Conservation (phyloP, 2,113 vertebrate genomes). For the Ageneiosus marmoratus region DNA sequence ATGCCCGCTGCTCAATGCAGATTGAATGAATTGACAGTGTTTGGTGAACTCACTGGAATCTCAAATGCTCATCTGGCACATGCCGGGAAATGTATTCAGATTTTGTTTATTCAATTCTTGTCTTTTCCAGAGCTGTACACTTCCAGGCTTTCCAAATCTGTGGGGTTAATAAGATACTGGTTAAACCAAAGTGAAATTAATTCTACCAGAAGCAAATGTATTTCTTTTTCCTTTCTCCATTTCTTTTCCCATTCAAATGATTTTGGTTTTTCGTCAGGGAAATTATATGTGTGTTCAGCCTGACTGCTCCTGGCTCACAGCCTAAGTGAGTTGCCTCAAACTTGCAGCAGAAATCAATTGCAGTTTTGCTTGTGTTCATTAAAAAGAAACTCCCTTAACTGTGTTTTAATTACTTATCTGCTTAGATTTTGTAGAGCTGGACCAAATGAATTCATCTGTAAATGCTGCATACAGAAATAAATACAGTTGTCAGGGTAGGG, state of each 20-base stretch:
- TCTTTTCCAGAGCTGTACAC: not conserved
- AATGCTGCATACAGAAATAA: not conserved
- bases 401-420: slow-evolving; percentile 18
- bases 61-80: not conserved
- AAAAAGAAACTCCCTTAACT: slow-evolving; percentile 17
- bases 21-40: not conserved
- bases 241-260: slow-evolving; percentile 19
- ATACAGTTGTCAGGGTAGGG: not conserved
- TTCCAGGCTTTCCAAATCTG: not conserved
- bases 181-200: not conserved
- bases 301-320: slow-evolving; percentile 18
- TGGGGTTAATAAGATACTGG: not conserved
- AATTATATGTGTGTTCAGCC: slow-evolving; percentile 22
- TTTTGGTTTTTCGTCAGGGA: slow-evolving; percentile 15
- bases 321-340: slow-evolving; percentile 11
- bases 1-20: not conserved
- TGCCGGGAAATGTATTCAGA: not conserved
- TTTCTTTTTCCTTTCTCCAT: not conserved
- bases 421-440: not conserved
- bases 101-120: not conserved
- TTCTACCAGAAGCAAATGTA: not conserved
- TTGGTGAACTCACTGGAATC: not conserved
- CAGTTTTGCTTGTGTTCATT: slow-evolving; percentile 19
- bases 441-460: slow-evolving; percentile 17
- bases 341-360: slow-evolving; percentile 22